Conservation (phyloP, 2,113 vertebrate species). For the Tetraodon nigroviridis region DNA sequence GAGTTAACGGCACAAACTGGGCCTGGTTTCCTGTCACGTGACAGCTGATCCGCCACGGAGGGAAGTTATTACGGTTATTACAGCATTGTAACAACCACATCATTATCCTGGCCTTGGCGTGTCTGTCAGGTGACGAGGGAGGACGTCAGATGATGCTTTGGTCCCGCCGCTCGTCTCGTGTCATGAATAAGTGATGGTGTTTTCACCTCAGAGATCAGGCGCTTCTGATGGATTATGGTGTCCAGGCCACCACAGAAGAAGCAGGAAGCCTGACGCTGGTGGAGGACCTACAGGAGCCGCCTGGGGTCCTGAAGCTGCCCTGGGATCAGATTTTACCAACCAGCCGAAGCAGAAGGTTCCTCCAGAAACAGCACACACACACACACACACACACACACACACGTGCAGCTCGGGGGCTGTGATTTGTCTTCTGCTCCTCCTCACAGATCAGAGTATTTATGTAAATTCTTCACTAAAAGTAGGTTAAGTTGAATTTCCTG, state of each 20-base stretch:
- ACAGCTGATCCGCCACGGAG: no score
- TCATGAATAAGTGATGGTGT: no score
- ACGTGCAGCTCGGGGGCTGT: constrained; percentile 42
- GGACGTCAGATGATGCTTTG: constrained; percentile 2
- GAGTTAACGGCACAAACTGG: no score
- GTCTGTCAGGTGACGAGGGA: constrained; percentile 15
- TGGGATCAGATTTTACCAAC: not conserved
- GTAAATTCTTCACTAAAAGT: constrained; percentile 68
- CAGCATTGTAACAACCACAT: no score
- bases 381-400: constrained; percentile 3
- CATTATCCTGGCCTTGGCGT: no score
- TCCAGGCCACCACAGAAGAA: no score
- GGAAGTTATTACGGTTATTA: no score
- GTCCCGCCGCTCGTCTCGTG: no score
- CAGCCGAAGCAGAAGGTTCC: not conserved
- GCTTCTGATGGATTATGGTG: no score
- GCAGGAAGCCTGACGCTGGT: no score
- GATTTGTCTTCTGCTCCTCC: constrained; percentile 62
- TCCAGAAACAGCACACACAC: not conserved
- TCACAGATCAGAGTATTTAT: constrained; percentile 58
- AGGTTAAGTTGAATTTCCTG: constrained; percentile 67
- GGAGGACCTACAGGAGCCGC: not conserved
- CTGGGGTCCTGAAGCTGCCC: constrained; percentile 1
- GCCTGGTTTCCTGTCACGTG: constrained; percentile 18
- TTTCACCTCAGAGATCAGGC: no score